Percentiles rank a stretch among this genome's conserved stretches.
Evolutionary conservation across 2,888 invertebrate species (phyloP).

Genomic region (Oligia strigilis): DNA sequence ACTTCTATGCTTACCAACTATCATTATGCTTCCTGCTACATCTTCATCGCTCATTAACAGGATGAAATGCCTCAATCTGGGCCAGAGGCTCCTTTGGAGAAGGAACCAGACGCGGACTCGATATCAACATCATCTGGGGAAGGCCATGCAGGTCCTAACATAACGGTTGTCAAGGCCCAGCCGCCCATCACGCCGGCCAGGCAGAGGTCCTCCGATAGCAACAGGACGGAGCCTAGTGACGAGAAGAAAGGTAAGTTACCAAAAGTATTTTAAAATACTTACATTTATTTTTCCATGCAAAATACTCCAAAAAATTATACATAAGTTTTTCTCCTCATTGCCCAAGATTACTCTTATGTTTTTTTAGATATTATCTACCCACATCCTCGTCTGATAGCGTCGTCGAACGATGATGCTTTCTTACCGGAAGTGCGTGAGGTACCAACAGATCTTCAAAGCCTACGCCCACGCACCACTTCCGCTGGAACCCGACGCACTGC

Average conservation of each 20-base stretch:
- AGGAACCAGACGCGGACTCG: constrained; percentile 81
- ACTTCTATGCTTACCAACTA: neutral
- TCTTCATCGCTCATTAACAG: constrained; percentile 65
- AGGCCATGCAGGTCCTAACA: constrained; percentile 83
- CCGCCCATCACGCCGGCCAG: constrained; percentile 82
- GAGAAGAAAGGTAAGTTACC: constrained; percentile 83
- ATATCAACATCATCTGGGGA: constrained; percentile 83
- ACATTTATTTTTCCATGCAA: neutral
- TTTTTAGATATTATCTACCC: constrained; percentile 49
- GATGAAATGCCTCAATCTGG: constrained; percentile 86
- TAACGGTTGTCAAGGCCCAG: constrained; percentile 82
- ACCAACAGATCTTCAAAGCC: constrained; percentile 79
- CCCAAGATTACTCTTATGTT: neutral
- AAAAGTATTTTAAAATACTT: neutral
- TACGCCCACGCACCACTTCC: constrained; percentile 85
- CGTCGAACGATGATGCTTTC: constrained; percentile 86
- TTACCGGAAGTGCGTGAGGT: constrained; percentile 84
- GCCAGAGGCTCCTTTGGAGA: constrained; percentile 79
- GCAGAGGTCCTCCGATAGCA: constrained; percentile 91
- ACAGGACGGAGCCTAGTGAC: constrained; percentile 87
- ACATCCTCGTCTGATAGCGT: constrained; percentile 74
- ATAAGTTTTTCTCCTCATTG: neutral
- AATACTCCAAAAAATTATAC: neutral
- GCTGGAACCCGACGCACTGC: constrained; percentile 87
- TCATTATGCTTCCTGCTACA: constrained; percentile 14